phyloP scores from a whole-genome alignment of 2,113 vertebrate genomes.

The Cepphus grylle region DNA sequence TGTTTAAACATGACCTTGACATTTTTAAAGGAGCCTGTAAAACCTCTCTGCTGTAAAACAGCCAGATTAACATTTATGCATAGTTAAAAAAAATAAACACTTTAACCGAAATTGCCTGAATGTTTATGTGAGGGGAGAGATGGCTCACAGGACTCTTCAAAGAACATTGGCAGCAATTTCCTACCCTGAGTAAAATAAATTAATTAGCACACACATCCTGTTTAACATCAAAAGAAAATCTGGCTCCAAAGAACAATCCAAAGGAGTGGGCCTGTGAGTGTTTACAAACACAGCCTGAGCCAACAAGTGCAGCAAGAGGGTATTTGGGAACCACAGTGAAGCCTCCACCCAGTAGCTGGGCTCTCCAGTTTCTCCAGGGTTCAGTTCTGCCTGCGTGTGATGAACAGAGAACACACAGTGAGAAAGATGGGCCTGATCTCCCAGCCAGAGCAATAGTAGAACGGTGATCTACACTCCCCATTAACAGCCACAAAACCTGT shows the following conservation, averaged over 20 bases:
- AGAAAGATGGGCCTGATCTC: background rate
- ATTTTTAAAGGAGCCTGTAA: constrained; percentile 41
- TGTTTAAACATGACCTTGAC: constrained; percentile 26
- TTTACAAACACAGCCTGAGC: constrained; percentile 51
- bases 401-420: background rate
- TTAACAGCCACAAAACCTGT: background rate
- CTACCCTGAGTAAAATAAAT: constrained; percentile 44
- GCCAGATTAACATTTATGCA: constrained; percentile 46
- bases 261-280: background rate
- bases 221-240: constrained; percentile 56
- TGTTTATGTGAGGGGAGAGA: constrained; percentile 36
- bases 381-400: background rate
- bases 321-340: background rate
- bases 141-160: constrained; percentile 23
- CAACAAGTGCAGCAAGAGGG: background rate
- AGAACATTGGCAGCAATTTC: constrained; percentile 39
- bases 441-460: background rate
- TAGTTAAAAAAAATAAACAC: constrained; percentile 35
- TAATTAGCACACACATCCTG: constrained; percentile 56
- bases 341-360: background rate
- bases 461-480: background rate
- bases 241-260: constrained; percentile 30
- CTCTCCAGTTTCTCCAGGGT: background rate
- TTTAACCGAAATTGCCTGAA: constrained; percentile 53
- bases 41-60: constrained; percentile 3